Conservation (phyloP, 2,888 invertebrate genomes). For the Dolomedes plantarius region DNA sequence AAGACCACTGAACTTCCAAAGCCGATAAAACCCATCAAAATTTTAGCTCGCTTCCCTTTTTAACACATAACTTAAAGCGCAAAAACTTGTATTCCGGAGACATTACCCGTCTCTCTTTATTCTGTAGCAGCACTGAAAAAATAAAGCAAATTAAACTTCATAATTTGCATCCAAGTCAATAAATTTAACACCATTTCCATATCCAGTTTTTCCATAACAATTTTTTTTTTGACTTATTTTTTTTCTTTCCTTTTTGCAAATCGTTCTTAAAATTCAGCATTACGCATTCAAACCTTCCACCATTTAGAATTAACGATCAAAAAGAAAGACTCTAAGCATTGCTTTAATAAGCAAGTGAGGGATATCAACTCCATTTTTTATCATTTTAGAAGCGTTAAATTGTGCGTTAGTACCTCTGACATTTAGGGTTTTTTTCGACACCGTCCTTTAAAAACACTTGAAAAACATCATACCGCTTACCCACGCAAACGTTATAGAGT, state of each 20-base stretch:
- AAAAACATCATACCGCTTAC: background rate
- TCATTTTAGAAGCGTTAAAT: background rate
- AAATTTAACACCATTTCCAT: background rate
- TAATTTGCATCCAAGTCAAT: background rate
- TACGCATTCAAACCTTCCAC: background rate
- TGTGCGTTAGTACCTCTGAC: background rate
- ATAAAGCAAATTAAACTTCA: background rate
- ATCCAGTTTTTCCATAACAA: too few relatives aligned
- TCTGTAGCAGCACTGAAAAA: too few relatives aligned
- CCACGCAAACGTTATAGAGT: background rate
- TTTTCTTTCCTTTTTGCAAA: background rate
- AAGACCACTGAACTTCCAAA: too few relatives aligned
- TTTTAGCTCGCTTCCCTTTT: too few relatives aligned
- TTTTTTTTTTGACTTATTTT: background rate
- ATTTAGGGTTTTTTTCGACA: background rate
- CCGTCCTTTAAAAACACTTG: slow-evolving; percentile 1
- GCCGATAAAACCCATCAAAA: too few relatives aligned
- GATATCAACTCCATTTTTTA: background rate
- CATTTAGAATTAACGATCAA: background rate
- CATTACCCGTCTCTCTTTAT: too few relatives aligned
- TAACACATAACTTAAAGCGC: too few relatives aligned
- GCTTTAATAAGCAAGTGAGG: background rate
- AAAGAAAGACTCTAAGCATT: background rate
- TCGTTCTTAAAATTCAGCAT: background rate
- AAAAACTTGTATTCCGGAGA: too few relatives aligned